Evolutionary conservation across 1,140 invertebrate species (phyloP).

Genomic region (Druon quercuslanigerum): DNA sequence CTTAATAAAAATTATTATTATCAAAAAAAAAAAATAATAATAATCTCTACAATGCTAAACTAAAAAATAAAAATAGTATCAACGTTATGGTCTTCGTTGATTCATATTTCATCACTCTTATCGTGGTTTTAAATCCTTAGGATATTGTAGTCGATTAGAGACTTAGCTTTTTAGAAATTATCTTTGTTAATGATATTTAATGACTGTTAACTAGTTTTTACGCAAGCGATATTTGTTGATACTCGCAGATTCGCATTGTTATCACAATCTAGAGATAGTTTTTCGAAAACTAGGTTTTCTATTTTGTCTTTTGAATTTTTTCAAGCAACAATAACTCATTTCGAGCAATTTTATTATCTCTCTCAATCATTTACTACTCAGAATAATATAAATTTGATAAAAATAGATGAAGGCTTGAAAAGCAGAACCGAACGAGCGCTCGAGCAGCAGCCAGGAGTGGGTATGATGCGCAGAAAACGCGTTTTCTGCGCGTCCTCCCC

Average conservation of each 20-base stretch:
- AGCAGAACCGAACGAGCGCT: too few species aligned
- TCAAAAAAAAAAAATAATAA: too few species aligned
- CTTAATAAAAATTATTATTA: not conserved
- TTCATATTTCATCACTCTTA: conserved; percentile 2
- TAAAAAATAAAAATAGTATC: not conserved
- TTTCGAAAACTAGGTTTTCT: not conserved
- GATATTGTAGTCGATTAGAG: conserved; percentile 23
- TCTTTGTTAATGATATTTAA: conserved; percentile 20
- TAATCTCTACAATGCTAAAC: not conserved
- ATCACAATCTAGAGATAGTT: not conserved
- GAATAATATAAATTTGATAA: not conserved
- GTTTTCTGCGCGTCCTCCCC: too few species aligned
- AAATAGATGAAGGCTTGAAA: not conserved
- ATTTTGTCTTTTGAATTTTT: not conserved
- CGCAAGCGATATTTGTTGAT: conserved; percentile 2
- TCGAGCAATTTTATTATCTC: not conserved
- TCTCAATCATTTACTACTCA: not conserved
- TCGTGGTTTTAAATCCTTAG: conserved; percentile 20
- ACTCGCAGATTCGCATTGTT: conserved; percentile 17
- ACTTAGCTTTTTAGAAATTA: conserved; percentile 15
- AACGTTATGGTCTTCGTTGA: conserved; percentile 15
- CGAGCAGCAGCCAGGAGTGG: too few species aligned
- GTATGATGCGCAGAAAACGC: too few species aligned
- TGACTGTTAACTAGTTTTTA: conserved; percentile 21
- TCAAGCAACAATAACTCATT: not conserved